Conservation (phyloP, 2,888 invertebrate species). For the Acronicta psi region DNA sequence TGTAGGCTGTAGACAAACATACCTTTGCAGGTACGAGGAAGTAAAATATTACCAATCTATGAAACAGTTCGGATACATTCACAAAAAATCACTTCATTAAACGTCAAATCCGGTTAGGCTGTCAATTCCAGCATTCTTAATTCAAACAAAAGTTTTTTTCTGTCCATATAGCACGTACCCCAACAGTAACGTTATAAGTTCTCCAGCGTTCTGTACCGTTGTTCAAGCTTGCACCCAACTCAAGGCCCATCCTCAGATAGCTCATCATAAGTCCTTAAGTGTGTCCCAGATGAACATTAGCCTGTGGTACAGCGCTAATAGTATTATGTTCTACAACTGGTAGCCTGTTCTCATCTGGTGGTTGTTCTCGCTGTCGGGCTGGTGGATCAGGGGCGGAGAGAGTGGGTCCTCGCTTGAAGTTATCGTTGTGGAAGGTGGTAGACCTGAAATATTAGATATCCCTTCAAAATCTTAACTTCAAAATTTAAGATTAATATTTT, state of each 20-base stretch:
- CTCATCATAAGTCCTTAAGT: constrained; percentile 63
- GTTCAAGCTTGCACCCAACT: constrained; percentile 54
- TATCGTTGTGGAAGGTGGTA: constrained; percentile 79
- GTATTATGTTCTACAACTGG: constrained; percentile 79
- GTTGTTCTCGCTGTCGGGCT: constrained; percentile 68
- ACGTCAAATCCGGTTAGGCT: constrained; percentile 39
- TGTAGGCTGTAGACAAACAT: constrained; percentile 10
- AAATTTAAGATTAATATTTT: too few relatives aligned
- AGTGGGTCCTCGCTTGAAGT: constrained; percentile 82
- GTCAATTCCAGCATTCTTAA: constrained; percentile 35
- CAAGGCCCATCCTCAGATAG: constrained; percentile 53
- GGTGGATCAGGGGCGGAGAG: constrained; percentile 77
- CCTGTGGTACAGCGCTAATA: constrained; percentile 65
- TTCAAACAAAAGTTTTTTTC: constrained; percentile 21
- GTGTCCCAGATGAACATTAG: constrained; percentile 62
- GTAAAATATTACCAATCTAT: constrained; percentile 28
- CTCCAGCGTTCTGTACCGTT: constrained; percentile 29
- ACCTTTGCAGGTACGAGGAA: constrained; percentile 11
- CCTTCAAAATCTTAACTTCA: too few relatives aligned
- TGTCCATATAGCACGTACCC: constrained; percentile 9
- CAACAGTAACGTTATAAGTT: constrained; percentile 17
- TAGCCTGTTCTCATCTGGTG: constrained; percentile 71
- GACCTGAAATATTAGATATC: constrained; percentile 57
- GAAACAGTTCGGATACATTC: constrained; percentile 47
- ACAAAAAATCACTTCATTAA: constrained; percentile 46